Evolutionary conservation across 1,140 invertebrate genomes (phyloP).

Genomic region (Bombyx mori): DNA sequence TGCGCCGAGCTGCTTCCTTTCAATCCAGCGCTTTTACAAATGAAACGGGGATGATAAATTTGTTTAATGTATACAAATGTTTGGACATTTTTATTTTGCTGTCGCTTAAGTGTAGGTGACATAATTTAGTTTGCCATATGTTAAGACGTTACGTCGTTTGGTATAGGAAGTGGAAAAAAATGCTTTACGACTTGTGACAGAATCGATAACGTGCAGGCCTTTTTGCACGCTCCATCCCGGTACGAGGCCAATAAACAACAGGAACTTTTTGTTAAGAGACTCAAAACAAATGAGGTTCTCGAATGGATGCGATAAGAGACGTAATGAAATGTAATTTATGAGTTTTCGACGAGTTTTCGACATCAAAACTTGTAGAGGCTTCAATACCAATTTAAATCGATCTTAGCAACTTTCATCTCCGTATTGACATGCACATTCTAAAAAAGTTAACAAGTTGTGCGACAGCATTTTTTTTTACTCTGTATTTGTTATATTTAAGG

Average conservation of each 20-base stretch:
- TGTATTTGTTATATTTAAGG: no score
- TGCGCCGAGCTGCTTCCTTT: constrained; percentile 64
- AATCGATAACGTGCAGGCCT: constrained; percentile 47
- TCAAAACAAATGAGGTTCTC: constrained; percentile 34
- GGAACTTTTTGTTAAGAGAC: constrained; percentile 21
- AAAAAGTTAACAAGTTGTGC: no score
- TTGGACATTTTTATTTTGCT: constrained; percentile 70
- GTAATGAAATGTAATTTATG: not conserved
- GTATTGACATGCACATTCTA: no score
- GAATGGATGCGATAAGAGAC: constrained; percentile 22
- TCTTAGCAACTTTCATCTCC: no score
- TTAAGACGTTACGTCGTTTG: constrained; percentile 47
- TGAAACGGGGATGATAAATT: constrained; percentile 65
- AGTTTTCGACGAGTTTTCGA: no score
- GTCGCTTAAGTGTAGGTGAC: constrained; percentile 64
- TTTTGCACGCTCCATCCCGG: constrained; percentile 37
- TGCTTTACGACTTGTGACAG: constrained; percentile 58
- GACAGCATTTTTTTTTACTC: no score
- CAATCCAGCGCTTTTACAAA: constrained; percentile 41
- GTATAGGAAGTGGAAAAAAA: constrained; percentile 64
- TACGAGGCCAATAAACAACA: constrained; percentile 26
- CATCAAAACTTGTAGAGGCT: no score
- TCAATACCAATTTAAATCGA: no score
- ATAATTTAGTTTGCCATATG: constrained; percentile 69
- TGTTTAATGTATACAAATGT: constrained; percentile 71